phyloP scores from a whole-genome alignment of 1,140 invertebrate genomes.

The Zaprionus davidi region DNA sequence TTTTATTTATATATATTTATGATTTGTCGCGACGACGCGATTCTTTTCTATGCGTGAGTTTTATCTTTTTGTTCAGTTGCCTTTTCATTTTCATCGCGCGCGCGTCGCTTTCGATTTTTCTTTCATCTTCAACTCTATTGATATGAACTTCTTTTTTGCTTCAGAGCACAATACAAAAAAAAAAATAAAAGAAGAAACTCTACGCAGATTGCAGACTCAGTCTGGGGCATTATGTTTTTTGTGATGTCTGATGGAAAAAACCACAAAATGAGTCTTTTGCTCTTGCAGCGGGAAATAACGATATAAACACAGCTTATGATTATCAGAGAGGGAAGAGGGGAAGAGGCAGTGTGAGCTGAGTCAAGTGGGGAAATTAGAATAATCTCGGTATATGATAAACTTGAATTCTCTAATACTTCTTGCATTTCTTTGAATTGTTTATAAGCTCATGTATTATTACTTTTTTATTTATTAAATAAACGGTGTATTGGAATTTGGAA shows the following conservation, averaged over 20 bases:
- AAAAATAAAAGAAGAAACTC: neutral
- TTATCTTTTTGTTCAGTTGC: slow-evolving; percentile 2
- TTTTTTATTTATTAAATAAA: neutral
- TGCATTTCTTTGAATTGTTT: neutral
- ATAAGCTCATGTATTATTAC: no score
- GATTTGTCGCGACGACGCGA: neutral
- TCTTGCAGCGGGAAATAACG: neutral
- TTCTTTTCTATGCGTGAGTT: slow-evolving; percentile 7
- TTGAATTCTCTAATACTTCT: neutral
- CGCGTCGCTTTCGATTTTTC: slow-evolving; percentile 51
- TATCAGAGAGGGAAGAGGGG: neutral
- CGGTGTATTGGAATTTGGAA: neutral
- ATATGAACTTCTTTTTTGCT: slow-evolving; percentile 35
- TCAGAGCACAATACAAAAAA: neutral
- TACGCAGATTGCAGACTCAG: neutral
- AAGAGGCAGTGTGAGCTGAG: neutral
- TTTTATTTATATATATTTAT: slow-evolving; percentile 1
- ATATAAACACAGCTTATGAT: neutral
- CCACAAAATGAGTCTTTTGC: neutral
- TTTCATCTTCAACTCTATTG: slow-evolving; percentile 36
- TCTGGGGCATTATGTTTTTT: neutral
- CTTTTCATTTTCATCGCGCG: slow-evolving; percentile 41
- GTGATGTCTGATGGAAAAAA: slow-evolving; percentile 1
- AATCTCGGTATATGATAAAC: neutral
- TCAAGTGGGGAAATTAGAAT: neutral